These are phyloP conservation scores for Chloroceryle amazona DNA, from an alignment of 2,797 vertebrate species.

Conservation along the genomic window DNA sequence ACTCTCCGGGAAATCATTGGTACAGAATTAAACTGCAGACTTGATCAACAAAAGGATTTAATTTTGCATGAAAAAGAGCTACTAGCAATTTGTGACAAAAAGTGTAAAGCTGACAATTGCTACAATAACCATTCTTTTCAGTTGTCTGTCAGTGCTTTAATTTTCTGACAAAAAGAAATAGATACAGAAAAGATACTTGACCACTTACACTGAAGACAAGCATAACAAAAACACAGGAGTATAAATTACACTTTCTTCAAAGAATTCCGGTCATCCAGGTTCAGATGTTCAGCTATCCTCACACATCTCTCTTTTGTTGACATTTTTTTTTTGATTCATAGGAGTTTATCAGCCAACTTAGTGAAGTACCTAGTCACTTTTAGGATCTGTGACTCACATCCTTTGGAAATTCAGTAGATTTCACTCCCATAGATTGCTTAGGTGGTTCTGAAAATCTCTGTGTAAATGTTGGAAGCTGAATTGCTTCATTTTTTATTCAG, in stretches of 20 bases:
- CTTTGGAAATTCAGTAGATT: background rate
- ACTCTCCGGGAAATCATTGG: background rate
- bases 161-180: background rate
- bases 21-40: background rate
- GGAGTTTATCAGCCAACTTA: background rate
- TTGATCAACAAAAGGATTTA: background rate
- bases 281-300: background rate
- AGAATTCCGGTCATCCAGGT: background rate
- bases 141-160: background rate
- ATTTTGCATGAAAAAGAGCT: background rate
- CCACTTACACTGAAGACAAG: background rate
- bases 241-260: background rate
- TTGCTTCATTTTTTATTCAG: background rate
- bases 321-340: background rate
- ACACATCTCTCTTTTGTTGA: background rate
- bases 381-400: background rate
- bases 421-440: background rate
- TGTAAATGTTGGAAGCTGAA: background rate
- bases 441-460: background rate
- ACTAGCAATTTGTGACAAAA: background rate
- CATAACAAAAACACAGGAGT: background rate
- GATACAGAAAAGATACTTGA: background rate
- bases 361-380: rapidly evolving
- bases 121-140: background rate
- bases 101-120: background rate